Conservation (phyloP, 2,888 invertebrate species). For the Kuschelorhynchus macadamiae region DNA sequence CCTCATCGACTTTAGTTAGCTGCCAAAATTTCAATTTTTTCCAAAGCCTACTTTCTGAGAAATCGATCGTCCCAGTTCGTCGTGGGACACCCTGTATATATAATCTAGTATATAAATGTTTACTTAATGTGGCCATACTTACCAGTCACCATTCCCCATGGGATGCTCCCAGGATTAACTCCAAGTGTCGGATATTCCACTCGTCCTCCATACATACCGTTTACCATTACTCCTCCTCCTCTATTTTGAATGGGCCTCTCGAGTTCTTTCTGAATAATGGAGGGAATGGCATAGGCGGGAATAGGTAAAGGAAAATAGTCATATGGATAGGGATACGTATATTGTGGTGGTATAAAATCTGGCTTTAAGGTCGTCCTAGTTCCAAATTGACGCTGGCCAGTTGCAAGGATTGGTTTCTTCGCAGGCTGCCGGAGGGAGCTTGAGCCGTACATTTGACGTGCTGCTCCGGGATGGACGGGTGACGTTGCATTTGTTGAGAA, state of each 20-base stretch:
- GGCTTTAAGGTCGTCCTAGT: conserved; percentile 64
- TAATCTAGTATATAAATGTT: too few relatives aligned
- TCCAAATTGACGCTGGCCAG: conserved; percentile 65
- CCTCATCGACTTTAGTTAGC: too few relatives aligned
- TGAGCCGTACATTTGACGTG: conserved; percentile 73
- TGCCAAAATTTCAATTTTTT: too few relatives aligned
- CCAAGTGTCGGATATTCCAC: conserved; percentile 61
- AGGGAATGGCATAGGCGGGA: conserved; percentile 53
- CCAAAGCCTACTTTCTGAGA: too few relatives aligned
- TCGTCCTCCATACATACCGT: conserved; percentile 63
- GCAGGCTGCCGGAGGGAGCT: conserved; percentile 71
- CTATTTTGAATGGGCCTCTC: conserved; percentile 39
- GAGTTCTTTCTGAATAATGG: conserved; percentile 53
- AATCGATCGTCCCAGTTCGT: too few relatives aligned
- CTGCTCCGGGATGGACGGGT: conserved; percentile 68
- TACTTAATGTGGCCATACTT: too few relatives aligned
- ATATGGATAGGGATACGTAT: conserved; percentile 22
- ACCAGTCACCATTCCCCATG: conserved; percentile 40
- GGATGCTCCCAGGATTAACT: conserved; percentile 13
- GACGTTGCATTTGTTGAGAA: conserved; percentile 23
- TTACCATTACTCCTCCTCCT: conserved; percentile 51
- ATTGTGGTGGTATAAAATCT: conserved; percentile 57
- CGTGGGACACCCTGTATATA: too few relatives aligned
- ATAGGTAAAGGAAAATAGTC: conserved; percentile 33
- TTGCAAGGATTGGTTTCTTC: conserved; percentile 66